Percentiles rank a stretch among this genome's conserved stretches.
phyloP scores from a whole-genome alignment of 2,113 vertebrate genomes.

The Cavia aperea region DNA sequence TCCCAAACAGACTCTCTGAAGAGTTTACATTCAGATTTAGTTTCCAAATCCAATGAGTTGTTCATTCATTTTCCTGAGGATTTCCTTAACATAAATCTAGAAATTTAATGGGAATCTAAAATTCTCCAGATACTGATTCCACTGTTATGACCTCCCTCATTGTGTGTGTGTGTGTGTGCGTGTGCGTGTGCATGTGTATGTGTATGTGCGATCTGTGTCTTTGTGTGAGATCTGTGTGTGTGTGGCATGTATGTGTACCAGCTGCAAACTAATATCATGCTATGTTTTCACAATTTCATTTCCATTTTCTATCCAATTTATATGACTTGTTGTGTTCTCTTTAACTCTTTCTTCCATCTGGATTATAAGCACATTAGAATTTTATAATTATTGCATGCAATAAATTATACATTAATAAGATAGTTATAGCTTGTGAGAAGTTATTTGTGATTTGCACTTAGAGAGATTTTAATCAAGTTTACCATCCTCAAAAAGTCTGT shows the following conservation, averaged over 20 bases:
- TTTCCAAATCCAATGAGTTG: background rate
- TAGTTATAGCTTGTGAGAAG: constrained; percentile 68
- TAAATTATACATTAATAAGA: constrained; percentile 77
- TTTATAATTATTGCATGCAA: constrained; percentile 66
- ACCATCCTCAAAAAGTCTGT: constrained; percentile 72
- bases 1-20: background rate
- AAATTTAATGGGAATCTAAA: background rate
- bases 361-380: constrained; percentile 66
- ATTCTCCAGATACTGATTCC: background rate
- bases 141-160: background rate
- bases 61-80: background rate
- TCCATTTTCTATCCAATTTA: constrained; percentile 43
- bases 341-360: constrained; percentile 72
- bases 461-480: constrained; percentile 78
- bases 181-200: background rate
- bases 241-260: constrained; percentile 35
- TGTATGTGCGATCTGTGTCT: background rate
- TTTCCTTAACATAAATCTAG: background rate
- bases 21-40: background rate
- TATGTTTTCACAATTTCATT: constrained; percentile 47
- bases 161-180: background rate
- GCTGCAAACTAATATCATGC: constrained; percentile 22
- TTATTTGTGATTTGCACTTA: constrained; percentile 71
- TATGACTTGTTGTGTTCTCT: constrained; percentile 42
- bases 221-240: background rate